Evolutionary conservation across 2,888 invertebrate genomes (phyloP), one percentile per base, ranked within the genome.

Genomic region (Pomacea canaliculata): DNA sequence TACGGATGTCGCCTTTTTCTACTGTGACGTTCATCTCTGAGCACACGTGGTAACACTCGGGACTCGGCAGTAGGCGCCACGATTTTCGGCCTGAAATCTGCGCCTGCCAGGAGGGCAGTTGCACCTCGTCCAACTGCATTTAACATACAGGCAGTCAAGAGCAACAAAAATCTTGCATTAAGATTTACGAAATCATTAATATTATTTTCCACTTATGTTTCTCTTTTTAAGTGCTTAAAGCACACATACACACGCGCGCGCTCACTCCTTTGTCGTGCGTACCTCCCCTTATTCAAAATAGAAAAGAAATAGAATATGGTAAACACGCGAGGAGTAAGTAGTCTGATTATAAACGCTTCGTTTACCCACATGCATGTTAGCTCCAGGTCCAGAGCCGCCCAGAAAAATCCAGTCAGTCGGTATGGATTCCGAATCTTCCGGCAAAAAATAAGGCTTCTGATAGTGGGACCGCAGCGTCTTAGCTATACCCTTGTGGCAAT

Each of bases 61-160:
- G 85, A 8, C 81, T 95, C 0, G 97, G 97, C 19, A 94, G 94
- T 60, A 97, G 91, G 37, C 93, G 92, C 97, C 97, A 97, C 18
- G 93, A 94, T 92, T 97, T 97, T 84, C 93, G 94, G 0, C 97
- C 97, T 83, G 93, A 93, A 23, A 97, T 93, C 92, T 97, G 97
- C 5, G 96, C 97, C 91, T 97, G 97, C 97, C 97, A 97, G 93
- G 97, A 96, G 56, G 97, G 93, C 79, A 97, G 93, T 83, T 95
- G 94, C 83, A 97, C 97, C 89, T 96, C 96, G 91, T 97, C 97
- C 89, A 97, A 91, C 97, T 97, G 79, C 56, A 80, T 73, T 67
- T n/a, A 37, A 48, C 51, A 56, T 16, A 56, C 51, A 56, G 16
- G 62, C 27, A 19, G 37, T 10, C 37, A 37, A 37, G 37, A 37